Conservation (phyloP, 2,888 invertebrate species). For the Yponomeuta plumbellus region DNA sequence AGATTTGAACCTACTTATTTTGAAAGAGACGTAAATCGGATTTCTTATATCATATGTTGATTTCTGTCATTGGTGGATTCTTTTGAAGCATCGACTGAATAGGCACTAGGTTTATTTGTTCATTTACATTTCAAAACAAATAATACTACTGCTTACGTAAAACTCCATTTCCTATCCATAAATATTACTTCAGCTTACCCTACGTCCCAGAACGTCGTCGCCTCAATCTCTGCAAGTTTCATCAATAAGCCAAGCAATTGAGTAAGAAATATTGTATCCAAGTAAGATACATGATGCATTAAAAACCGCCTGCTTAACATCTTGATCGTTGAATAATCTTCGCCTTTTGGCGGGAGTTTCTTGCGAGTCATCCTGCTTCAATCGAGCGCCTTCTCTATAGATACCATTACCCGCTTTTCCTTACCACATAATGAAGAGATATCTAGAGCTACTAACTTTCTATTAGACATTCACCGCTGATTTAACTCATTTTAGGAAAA, state of each 20-base stretch:
- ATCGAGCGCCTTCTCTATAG: conserved; percentile 16
- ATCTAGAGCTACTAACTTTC: neutral
- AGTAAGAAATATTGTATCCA: neutral
- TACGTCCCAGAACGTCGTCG: too few relatives aligned
- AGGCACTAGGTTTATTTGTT: too few relatives aligned
- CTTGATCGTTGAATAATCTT: conserved; percentile 48
- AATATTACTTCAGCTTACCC: too few relatives aligned
- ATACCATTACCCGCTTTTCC: neutral
- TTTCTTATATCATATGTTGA: neutral
- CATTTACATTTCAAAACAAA: too few relatives aligned
- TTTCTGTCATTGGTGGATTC: neutral
- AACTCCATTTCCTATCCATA: too few relatives aligned
- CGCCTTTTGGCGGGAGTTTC: conserved; percentile 41
- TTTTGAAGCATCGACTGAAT: neutral
- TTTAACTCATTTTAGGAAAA: too few relatives aligned
- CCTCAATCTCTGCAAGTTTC: too few relatives aligned
- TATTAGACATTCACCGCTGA: too few relatives aligned
- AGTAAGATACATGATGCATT: conserved; percentile 32
- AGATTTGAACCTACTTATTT: neutral
- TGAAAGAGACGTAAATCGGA: neutral
- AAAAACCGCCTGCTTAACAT: conserved; percentile 51
- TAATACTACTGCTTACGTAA: too few relatives aligned
- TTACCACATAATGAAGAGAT: neutral
- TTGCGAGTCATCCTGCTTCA: conserved; percentile 25
- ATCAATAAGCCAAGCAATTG: too few relatives aligned